Evolutionary conservation across 2,113 vertebrate species (phyloP).

Genomic region (Tichodroma muraria): DNA sequence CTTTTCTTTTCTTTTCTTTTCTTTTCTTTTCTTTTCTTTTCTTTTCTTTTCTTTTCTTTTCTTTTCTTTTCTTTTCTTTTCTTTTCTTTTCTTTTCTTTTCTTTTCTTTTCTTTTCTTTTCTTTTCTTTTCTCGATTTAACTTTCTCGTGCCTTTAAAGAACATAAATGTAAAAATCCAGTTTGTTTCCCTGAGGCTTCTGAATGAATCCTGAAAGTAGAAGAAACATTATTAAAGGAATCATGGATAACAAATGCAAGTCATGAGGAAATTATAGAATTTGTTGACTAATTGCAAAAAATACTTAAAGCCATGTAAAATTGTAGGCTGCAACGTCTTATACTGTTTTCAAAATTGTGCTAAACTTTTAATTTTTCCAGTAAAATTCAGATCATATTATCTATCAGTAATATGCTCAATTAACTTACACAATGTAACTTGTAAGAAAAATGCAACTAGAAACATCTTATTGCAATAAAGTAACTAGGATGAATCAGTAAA

Average conservation of each 20-base stretch:
- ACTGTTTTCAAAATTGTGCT: background rate
- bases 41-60: too few species aligned
- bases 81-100: too few species aligned
- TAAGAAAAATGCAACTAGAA: background rate
- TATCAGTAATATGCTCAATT: background rate
- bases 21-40: too few species aligned
- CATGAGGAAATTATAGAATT: background rate
- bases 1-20: too few species aligned
- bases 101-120: too few species aligned
- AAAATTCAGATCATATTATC: background rate
- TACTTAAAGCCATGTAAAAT: background rate
- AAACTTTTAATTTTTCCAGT: background rate
- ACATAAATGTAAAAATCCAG: background rate
- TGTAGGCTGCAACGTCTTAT: background rate
- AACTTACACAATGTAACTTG: background rate
- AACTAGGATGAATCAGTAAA: background rate
- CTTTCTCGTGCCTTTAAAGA: background rate
- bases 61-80: too few species aligned
- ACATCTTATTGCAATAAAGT: background rate
- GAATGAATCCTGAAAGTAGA: background rate
- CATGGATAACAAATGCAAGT: background rate
- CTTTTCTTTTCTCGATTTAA: too few species aligned
- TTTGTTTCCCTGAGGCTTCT: background rate
- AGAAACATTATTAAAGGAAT: background rate
- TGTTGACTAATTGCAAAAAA: background rate